Percentiles rank a stretch among this genome's conserved stretches.
phyloP scores from a whole-genome alignment of 2,888 invertebrate species.

The Drosophila buzzatii region DNA sequence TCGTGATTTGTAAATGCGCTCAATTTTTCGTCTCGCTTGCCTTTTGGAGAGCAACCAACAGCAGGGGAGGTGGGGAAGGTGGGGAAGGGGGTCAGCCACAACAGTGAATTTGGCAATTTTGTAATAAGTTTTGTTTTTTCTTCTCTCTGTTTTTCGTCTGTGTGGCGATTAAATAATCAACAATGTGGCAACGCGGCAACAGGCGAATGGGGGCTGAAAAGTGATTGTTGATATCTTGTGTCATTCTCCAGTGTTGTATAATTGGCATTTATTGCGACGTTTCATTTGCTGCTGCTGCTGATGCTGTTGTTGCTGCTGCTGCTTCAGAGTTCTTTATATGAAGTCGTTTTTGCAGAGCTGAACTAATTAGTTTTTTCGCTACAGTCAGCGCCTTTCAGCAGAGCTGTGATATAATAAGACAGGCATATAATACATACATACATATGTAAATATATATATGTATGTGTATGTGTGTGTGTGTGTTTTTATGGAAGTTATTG shows the following conservation, averaged over 20 bases:
- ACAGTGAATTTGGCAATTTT: constrained; percentile 72
- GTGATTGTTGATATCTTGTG: constrained; percentile 61
- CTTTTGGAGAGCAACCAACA: constrained; percentile 23
- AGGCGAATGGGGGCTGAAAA: constrained; percentile 42
- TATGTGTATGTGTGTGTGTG: not conserved
- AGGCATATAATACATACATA: not conserved
- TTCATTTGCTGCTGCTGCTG: not conserved
- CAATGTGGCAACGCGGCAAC: constrained; percentile 72
- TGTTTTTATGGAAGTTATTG: constrained; percentile 2
- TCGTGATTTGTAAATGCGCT: constrained; percentile 82
- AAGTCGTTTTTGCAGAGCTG: constrained; percentile 4
- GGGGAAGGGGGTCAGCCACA: not conserved
- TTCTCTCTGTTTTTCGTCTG: constrained; percentile 5
- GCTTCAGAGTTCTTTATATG: constrained; percentile 22
- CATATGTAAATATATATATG: not conserved
- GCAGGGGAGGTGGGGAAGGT: not conserved
- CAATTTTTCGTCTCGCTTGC: constrained; percentile 67
- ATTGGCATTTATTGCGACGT: constrained; percentile 17
- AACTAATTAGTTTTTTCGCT: constrained; percentile 32
- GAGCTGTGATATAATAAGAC: constrained; percentile 16
- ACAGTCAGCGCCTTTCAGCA: constrained; percentile 4
- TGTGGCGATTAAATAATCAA: constrained; percentile 75
- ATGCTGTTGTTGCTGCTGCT: not conserved
- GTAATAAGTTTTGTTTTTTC: constrained; percentile 70
- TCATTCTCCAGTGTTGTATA: constrained; percentile 53